Evolutionary conservation across 1,140 invertebrate species (phyloP).

Genomic region (Leptopilina boulardi): DNA sequence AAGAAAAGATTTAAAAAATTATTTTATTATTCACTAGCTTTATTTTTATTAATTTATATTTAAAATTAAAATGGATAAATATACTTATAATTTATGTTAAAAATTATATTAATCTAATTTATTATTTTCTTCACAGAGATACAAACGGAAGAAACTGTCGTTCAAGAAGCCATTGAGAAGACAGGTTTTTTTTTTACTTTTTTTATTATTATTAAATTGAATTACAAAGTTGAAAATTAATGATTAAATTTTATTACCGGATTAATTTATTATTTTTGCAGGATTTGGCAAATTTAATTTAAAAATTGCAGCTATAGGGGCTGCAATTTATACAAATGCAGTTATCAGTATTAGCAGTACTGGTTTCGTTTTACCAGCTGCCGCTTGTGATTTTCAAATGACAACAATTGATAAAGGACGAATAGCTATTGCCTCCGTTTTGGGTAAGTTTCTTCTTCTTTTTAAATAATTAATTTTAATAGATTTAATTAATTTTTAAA

Average conservation of each 20-base stretch:
- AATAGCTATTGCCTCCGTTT: slow-evolving; percentile 68
- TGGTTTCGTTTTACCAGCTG: slow-evolving; percentile 78
- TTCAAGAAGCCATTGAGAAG: slow-evolving; percentile 58
- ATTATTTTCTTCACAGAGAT: slow-evolving; percentile 37
- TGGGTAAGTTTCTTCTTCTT: slow-evolving; percentile 60
- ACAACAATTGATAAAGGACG: slow-evolving; percentile 77
- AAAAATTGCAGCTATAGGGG: slow-evolving; percentile 74
- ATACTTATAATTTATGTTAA: not conserved
- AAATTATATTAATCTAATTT: not conserved
- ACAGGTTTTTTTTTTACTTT: slow-evolving; percentile 48
- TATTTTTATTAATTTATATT: too few relatives aligned
- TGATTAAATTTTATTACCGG: not conserved
- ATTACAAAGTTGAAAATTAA: too few relatives aligned
- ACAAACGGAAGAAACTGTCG: slow-evolving; percentile 51
- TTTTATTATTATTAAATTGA: not conserved
- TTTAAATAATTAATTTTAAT: not conserved
- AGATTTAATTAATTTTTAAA: too few relatives aligned
- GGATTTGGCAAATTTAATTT: slow-evolving; percentile 79
- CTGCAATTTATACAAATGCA: slow-evolving; percentile 78
- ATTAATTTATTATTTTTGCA: slow-evolving; percentile 42
- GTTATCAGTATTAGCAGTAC: slow-evolving; percentile 68
- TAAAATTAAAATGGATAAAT: too few relatives aligned
- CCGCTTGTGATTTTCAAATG: slow-evolving; percentile 78
- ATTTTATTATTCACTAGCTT: too few relatives aligned
- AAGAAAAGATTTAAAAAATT: too few relatives aligned